Evolutionary conservation across 2,888 invertebrate species (phyloP), one percentile per base, ranked within the genome.

Genomic region (Andrena praecox): DNA sequence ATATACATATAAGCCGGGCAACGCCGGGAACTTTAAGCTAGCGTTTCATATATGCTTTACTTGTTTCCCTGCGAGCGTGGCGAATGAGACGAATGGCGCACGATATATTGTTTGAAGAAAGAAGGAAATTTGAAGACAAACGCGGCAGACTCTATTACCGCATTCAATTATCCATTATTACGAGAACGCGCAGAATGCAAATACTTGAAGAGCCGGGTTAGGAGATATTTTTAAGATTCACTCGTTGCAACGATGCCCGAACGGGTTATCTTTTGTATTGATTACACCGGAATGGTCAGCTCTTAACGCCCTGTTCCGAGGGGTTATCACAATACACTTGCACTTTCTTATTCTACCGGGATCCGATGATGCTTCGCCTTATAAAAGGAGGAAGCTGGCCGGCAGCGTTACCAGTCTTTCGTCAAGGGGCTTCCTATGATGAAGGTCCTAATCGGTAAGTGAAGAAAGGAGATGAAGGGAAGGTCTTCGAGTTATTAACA

Each of bases 231-330:
- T 54, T 20, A 73, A 62, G 50, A 77, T 29, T 27, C 35, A 66
- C 33, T 73, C 85, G 82, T 84, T 89, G 85, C 83, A 85, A 85
- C 86, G 85, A 83, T 84, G 66, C 74, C 71, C 82, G 78, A 84
- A 84, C 87, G 86, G 91, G 92, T 92, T 92, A 92, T 92, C 92
- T 87, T 69, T 64, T 77, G 64, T 50, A 77, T 80, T 87, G 91
- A 90, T 89, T 90, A 87, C 59, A 86, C 85, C 84, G 74, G 72
- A 24, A 64, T 52, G 35, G 64, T 29, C 71, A 33, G 80, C 79
- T 82, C 85, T 74, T 85, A 89, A 86, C 87, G 90, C 87, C 88
- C 90, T 87, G 85, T 84, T 70, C 66, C 52, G 54, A 66, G 77
- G 79, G 92, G 92, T 92, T 92, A 92, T 92, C 92, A 8, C 35